Percentiles rank a stretch among this genome's conserved stretches.
phyloP scores from a whole-genome alignment of 2,888 invertebrate species.

The Neuroscelio doddi region DNA sequence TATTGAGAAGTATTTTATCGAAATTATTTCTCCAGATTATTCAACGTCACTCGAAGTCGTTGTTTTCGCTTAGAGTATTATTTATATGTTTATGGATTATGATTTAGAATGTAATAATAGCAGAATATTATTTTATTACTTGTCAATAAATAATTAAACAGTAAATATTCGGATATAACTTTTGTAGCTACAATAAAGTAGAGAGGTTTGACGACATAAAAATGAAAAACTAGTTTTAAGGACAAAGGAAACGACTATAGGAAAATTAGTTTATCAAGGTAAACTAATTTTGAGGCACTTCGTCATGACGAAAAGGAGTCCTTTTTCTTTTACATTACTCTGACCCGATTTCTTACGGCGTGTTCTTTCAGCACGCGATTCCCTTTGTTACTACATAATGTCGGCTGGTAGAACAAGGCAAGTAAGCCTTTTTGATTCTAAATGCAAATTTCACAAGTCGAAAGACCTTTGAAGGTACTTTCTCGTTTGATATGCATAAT shows the following conservation, averaged over 20 bases:
- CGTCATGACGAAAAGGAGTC: constrained; percentile 16
- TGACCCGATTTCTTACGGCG: constrained; percentile 9
- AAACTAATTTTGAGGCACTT: constrained; percentile 56
- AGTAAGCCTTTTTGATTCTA: constrained; percentile 27
- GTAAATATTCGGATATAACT: too few relatives aligned
- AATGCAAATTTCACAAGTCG: constrained; percentile 42
- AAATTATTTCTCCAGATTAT: too few relatives aligned
- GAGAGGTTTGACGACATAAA: too few relatives aligned
- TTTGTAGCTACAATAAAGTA: too few relatives aligned
- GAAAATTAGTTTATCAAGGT: constrained; percentile 58
- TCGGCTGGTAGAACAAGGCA: constrained; percentile 15
- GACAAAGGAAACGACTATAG: constrained; percentile 42
- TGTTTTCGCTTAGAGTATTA: too few relatives aligned
- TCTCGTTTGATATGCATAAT: constrained; percentile 3
- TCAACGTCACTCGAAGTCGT: too few relatives aligned
- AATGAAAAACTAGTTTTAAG: background rate
- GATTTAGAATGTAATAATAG: too few relatives aligned
- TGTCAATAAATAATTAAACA: too few relatives aligned
- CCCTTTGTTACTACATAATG: constrained; percentile 32
- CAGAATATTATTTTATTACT: too few relatives aligned
- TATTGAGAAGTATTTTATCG: too few relatives aligned
- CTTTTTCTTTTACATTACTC: constrained; percentile 11
- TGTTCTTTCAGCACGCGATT: constrained; percentile 3
- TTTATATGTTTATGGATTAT: too few relatives aligned
- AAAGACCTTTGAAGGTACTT: constrained; percentile 29